Conservation (phyloP, 1,140 invertebrate genomes). For the Nasonia longicornis region DNA sequence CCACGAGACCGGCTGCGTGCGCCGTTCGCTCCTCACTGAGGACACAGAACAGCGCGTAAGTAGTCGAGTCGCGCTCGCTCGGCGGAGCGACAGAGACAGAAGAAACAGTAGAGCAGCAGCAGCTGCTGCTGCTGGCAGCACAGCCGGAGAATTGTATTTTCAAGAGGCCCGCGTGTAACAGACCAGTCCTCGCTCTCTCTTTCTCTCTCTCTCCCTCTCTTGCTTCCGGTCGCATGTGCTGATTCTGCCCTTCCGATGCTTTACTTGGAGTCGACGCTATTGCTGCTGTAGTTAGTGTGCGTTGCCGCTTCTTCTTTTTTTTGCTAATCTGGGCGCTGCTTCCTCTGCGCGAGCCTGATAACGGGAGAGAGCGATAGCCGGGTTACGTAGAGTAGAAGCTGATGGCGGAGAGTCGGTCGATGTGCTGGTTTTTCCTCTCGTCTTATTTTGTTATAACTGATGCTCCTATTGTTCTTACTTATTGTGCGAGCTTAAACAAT, state of each 20-base stretch:
- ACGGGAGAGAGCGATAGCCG: not conserved
- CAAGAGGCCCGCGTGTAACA: conserved; percentile 22
- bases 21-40: conserved; percentile 31
- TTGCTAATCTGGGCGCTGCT: not conserved
- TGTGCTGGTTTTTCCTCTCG: not conserved
- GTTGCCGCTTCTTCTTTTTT: conserved; percentile 14
- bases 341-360: conserved; percentile 2
- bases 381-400: not conserved
- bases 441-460: too few relatives aligned
- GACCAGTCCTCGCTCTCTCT: not conserved
- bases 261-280: not conserved
- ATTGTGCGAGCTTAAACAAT: too few relatives aligned
- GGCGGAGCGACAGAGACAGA: not conserved
- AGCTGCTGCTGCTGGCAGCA: not conserved
- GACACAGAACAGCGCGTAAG: not conserved
- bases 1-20: conserved; percentile 7
- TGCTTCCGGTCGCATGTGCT: conserved; percentile 20
- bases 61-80: not conserved
- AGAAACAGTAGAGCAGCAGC: conserved; percentile 5
- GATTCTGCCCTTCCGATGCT: not conserved
- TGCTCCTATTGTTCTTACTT: too few relatives aligned
- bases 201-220: not conserved
- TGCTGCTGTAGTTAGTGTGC: not conserved
- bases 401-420: not conserved
- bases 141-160: conserved; percentile 20